Base-by-base conservation (phyloP, 2,797 vertebrate species). In the Hoplostethus atlanticus region DNA sequence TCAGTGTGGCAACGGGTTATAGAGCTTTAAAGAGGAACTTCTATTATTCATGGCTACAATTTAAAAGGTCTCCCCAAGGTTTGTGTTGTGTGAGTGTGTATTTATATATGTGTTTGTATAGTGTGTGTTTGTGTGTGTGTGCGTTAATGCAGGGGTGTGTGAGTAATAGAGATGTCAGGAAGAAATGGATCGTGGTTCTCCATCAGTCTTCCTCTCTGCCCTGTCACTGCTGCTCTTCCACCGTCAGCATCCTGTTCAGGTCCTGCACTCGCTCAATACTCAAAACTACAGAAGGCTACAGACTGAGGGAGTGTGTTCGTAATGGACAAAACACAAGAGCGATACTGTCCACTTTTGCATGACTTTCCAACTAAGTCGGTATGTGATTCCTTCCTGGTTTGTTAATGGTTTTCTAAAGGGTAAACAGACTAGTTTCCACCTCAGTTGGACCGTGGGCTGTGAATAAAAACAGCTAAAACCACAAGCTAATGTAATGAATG, bases 11-110 rank as follows among this genome's bases (percentile, higher is more conserved):
- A 10, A 31, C 46, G 54, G 51, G 66, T 71, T 68, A 81, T 16
- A 76, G 79, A 55, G 73, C 87, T 86, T 79, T 65, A 64, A 69
- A 86, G 78, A 85, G 81, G 88, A 90, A 90, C 76, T 77, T 91
- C 58, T 63, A 90, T 88, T 77, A 90, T 91, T 91, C 80, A 90
- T 80, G 46, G 40, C 11, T 10, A 70, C 64, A 68, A 63, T 75
- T 67, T 61, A 67, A 81, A 77, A 84, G 59, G 72, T 34, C n/a
- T 80, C 30, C 52, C 51, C 11, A 46, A 66, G 63, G 64, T 64
- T 48, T 59, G 48, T 31, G 54, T 60, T 31, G 54, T 63, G 25
- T 6, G 2, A 4, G 0, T 54, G 10, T 34, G n/a, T 42, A 6
- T 34, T 4, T 34, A 6, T 34, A 6, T 34, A 6, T 34, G 34